These are phyloP conservation scores for Marisa cornuarietis DNA, from an alignment of 1,140 invertebrate genomes.

Conservation along the genomic window DNA sequence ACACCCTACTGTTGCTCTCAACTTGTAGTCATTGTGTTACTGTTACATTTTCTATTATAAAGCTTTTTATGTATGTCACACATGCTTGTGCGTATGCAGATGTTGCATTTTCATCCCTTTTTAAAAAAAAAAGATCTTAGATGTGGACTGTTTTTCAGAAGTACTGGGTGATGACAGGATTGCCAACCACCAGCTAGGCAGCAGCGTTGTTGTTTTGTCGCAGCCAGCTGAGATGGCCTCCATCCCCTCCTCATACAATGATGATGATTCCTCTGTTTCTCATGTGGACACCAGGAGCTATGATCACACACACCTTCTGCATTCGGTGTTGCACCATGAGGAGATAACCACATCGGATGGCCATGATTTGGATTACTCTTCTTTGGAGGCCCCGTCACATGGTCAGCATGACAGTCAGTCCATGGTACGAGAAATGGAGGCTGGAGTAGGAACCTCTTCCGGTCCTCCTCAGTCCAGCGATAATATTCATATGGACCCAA, in stretches of 20 bases:
- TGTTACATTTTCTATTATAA: too few relatives aligned
- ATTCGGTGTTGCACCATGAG: slow-evolving; percentile 35
- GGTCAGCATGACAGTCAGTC: neutral
- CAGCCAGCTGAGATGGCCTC: slow-evolving; percentile 40
- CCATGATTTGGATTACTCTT: slow-evolving; percentile 20
- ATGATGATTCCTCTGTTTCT: neutral
- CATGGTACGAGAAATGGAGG: slow-evolving; percentile 1
- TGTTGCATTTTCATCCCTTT: neutral
- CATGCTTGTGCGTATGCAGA: neutral
- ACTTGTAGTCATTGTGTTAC: too few relatives aligned
- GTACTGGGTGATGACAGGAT: slow-evolving; percentile 14
- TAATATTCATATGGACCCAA: slow-evolving; percentile 35
- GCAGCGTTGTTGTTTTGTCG: slow-evolving; percentile 48
- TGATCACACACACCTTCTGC: slow-evolving; percentile 31
- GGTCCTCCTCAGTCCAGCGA: slow-evolving; percentile 12
- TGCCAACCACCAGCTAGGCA: neutral
- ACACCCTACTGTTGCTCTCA: too few relatives aligned
- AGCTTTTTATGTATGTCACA: neutral
- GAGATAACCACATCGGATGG: slow-evolving; percentile 20
- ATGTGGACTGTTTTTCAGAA: neutral
- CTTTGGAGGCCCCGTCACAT: slow-evolving; percentile 8
- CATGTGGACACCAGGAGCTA: neutral
- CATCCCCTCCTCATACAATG: slow-evolving; percentile 1
- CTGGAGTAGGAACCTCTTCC: slow-evolving; percentile 8
- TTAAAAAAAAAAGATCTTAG: neutral